Percentiles rank a stretch among this genome's conserved stretches.
Conservation (phyloP, 1,140 invertebrate genomes). For the Drosophila elegans region DNA sequence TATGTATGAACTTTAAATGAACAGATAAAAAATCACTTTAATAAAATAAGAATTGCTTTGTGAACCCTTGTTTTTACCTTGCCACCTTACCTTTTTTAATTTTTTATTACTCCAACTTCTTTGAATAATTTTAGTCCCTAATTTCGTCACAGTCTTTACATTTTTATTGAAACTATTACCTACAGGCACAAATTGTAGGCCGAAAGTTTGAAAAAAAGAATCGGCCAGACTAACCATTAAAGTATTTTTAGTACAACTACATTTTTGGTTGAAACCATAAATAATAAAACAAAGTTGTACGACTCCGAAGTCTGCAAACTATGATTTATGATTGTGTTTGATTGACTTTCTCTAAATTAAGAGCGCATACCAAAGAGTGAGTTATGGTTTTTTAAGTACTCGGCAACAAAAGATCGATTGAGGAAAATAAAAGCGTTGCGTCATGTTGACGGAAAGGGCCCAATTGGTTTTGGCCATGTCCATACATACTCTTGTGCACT, state of each 20-base stretch:
- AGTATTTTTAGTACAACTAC: slow-evolving; percentile 1
- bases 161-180: neutral
- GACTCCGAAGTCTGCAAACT: neutral
- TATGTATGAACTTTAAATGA: too few species aligned
- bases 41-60: too few species aligned
- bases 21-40: too few species aligned
- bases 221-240: slow-evolving; percentile 6
- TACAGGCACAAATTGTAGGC: neutral
- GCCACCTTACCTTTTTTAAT: neutral
- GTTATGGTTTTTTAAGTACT: slow-evolving; percentile 1
- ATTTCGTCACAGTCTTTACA: neutral
- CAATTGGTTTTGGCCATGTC: neutral
- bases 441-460: neutral
- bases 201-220: neutral
- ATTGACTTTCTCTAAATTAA: slow-evolving; percentile 23
- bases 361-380: slow-evolving; percentile 10
- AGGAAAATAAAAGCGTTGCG: slow-evolving; percentile 7
- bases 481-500: neutral
- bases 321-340: slow-evolving; percentile 26
- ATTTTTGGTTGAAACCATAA: neutral
- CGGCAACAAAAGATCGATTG: slow-evolving; percentile 3
- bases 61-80: neutral
- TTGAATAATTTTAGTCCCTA: neutral
- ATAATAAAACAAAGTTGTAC: slow-evolving; percentile 6
- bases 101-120: neutral